Percentiles rank a stretch among this genome's conserved stretches.
phyloP scores from a whole-genome alignment of 2,888 invertebrate species.

The Philaethria dido region DNA sequence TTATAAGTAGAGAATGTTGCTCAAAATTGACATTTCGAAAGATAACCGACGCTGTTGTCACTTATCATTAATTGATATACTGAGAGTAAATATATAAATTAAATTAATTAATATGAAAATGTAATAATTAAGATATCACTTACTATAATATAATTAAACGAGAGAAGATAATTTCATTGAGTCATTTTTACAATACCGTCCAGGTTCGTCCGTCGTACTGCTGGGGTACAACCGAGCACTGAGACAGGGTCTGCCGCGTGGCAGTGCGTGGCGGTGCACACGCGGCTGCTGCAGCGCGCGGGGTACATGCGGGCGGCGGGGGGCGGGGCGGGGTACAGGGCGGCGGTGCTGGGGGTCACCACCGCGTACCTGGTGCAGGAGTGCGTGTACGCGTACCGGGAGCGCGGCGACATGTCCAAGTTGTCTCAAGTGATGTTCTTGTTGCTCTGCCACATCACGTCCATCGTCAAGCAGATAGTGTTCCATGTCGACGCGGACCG shows the following conservation, averaged over 20 bases:
- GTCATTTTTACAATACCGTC: not conserved
- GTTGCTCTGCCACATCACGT: slow-evolving; percentile 73
- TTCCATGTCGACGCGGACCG: slow-evolving; percentile 56
- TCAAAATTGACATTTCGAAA: not conserved
- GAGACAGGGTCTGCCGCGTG: slow-evolving; percentile 26
- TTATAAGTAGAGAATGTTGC: not conserved
- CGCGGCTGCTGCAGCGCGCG: slow-evolving; percentile 32
- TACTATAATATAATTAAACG: not conserved
- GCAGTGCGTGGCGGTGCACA: slow-evolving; percentile 36
- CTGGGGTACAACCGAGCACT: not conserved
- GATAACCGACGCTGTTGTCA: not conserved
- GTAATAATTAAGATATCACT: not conserved
- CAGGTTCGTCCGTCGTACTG: not conserved
- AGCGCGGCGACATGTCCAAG: slow-evolving; percentile 64
- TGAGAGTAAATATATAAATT: not conserved
- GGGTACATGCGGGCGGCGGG: slow-evolving; percentile 44
- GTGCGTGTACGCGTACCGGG: slow-evolving; percentile 60
- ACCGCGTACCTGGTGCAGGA: slow-evolving; percentile 58
- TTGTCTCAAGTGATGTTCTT: slow-evolving; percentile 74
- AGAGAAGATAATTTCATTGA: not conserved
- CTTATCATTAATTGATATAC: not conserved
- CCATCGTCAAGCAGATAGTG: slow-evolving; percentile 68
- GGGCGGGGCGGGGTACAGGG: slow-evolving; percentile 49
- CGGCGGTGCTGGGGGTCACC: slow-evolving; percentile 52
- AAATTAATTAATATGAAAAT: not conserved